These are phyloP conservation scores for Neodiprion lecontei DNA, from an alignment of 1,140 invertebrate species.

Conservation along the genomic window DNA sequence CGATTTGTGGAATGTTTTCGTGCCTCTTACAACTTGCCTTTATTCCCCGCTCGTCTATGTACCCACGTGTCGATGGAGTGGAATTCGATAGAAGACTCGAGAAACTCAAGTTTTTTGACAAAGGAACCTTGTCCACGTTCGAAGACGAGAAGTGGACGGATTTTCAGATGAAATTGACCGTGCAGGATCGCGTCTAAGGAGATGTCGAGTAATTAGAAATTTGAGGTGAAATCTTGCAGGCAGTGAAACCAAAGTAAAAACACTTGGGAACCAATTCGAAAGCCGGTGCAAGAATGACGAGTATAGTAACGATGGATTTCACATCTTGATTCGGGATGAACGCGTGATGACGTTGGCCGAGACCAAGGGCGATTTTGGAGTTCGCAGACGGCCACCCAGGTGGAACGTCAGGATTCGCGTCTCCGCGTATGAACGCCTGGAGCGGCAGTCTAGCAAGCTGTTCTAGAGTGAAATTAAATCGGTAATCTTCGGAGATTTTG, in stretches of 20 bases:
- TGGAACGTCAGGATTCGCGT: constrained; percentile 8
- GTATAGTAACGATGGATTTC: background rate
- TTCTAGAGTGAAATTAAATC: constrained; percentile 5
- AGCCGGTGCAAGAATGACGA: too few relatives aligned
- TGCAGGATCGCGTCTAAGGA: background rate
- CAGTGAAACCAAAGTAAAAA: too few relatives aligned
- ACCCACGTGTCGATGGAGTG: too few relatives aligned
- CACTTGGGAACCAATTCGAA: too few relatives aligned
- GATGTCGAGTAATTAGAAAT: too few relatives aligned
- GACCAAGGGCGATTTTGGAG: constrained; percentile 15
- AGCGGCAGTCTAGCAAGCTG: constrained; percentile 21
- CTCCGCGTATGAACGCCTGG: constrained; percentile 14
- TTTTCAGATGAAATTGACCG: background rate
- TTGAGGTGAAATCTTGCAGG: too few relatives aligned
- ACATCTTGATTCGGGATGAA: background rate
- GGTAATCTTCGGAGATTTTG: background rate
- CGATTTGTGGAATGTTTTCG: constrained; percentile 46
- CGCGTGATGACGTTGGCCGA: constrained; percentile 18
- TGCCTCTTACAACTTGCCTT: constrained; percentile 24
- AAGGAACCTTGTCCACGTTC: background rate
- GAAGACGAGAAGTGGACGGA: background rate
- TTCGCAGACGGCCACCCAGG: constrained; percentile 21
- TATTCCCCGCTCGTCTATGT: background rate
- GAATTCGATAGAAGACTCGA: background rate
- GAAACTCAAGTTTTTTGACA: background rate